Base-by-base conservation (phyloP, 2,888 invertebrate genomes). In the Caenorhabditis zanzibari region DNA sequence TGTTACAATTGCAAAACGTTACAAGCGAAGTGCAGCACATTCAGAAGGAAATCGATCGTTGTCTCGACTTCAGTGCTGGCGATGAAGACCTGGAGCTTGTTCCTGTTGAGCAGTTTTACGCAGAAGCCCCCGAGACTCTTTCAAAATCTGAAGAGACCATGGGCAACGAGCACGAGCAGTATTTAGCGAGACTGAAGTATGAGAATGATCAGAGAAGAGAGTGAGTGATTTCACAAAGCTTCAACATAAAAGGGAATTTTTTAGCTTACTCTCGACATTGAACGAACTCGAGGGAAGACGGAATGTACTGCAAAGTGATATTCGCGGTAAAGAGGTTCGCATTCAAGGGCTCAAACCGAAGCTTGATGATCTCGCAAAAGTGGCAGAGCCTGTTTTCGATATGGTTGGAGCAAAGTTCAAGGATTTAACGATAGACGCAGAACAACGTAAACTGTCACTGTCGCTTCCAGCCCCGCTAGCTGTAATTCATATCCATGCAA, bases 11-110 rank as follows among this genome's bases (percentile, higher is more conserved):
- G 14, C 89, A 90, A 59, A 90, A 90, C 61, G 74, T 84, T 10
- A 85, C 84, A 5, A 86, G 85, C 61, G 90, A 90, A 76, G 87
- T 90, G n/a, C 83, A 83, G 24, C 90, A 90, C 75, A 77, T 90
- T 58, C 84, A 86, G 71, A 89, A 89, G 68, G 88, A 88, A 58
- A 89, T 90, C n/a, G 85, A 85, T 19, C 64, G 85, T 14, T 90
- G 89, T 59, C 68, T 90, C 10, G 85, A 88, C 52, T 90, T 81
- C 24, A 90, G 90, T 47, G 86, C 90, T 0, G 87, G 85, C 9
- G 90, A 90, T 52, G 87, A 88, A 56, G 84, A 86, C 19, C 61
- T 90, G 26, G 87, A 88, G 19, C 61, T 90, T 61, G 77, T 89
- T 32, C 77, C 87, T 3, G 85, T 89, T 19, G 89, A 89, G 24